Conservation (phyloP, 1,140 invertebrate species). For the Amyelois transitella region DNA sequence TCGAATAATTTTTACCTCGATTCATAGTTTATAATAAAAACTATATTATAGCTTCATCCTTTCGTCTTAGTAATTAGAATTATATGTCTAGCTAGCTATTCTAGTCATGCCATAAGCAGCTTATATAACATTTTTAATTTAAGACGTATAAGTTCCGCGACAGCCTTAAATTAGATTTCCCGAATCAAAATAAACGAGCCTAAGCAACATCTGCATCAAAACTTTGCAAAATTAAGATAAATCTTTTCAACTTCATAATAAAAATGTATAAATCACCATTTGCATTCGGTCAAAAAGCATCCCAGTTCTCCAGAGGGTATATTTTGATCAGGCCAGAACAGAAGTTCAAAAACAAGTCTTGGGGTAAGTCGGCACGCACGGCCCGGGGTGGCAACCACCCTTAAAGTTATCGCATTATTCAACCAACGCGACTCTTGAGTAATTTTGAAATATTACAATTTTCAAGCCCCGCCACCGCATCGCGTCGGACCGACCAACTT, state of each 20-base stretch:
- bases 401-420: slow-evolving; percentile 70
- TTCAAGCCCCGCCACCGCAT: slow-evolving; percentile 50
- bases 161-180: neutral
- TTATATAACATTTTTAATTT: neutral
- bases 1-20: slow-evolving; percentile 4
- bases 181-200: neutral
- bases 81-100: too few species aligned
- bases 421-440: slow-evolving; percentile 71
- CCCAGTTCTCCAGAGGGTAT: slow-evolving; percentile 27
- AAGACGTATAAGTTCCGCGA: neutral
- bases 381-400: slow-evolving; percentile 32
- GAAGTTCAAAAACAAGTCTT: slow-evolving; percentile 59
- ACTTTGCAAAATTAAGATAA: neutral
- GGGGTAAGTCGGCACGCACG: slow-evolving; percentile 53
- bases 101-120: too few species aligned
- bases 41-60: neutral
- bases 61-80: too few species aligned
- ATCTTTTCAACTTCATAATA: neutral
- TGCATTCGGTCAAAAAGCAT: neutral
- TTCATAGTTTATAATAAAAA: neutral
- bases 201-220: neutral
- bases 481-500: slow-evolving; percentile 33
- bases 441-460: slow-evolving; percentile 75
- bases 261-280: neutral
- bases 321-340: slow-evolving; percentile 61